Conservation (phyloP, 1,140 invertebrate species). For the Cyphomyrmex costatus region DNA sequence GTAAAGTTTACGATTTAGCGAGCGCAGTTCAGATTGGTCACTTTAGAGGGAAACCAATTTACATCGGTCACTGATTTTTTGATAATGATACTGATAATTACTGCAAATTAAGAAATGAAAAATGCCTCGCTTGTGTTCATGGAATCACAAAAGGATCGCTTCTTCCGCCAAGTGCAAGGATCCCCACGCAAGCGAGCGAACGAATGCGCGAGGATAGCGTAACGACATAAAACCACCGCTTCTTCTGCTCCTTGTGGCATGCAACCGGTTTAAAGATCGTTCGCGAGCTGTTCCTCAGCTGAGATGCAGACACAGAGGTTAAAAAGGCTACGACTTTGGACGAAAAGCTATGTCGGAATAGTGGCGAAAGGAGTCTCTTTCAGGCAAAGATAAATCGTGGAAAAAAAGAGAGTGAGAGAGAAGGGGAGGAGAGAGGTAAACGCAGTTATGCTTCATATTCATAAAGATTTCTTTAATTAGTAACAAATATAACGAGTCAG, state of each 20-base stretch:
- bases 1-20: slow-evolving; percentile 23
- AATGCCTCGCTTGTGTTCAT: neutral
- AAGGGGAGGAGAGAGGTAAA: neutral
- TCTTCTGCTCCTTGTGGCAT: slow-evolving; percentile 59
- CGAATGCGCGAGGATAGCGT: slow-evolving; percentile 40
- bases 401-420: neutral
- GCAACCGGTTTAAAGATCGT: slow-evolving; percentile 65
- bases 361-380: slow-evolving; percentile 48
- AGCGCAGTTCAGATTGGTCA: neutral
- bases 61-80: neutral
- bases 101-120: slow-evolving; percentile 8
- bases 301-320: slow-evolving; percentile 57
- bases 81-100: slow-evolving; percentile 13
- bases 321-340: slow-evolving; percentile 65
- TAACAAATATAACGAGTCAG: slow-evolving; percentile 18
- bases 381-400: slow-evolving; percentile 7
- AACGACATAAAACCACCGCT: slow-evolving; percentile 62
- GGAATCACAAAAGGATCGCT: neutral
- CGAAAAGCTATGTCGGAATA: slow-evolving; percentile 39
- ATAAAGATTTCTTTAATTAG: neutral
- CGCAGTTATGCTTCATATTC: slow-evolving; percentile 37
- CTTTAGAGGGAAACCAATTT: neutral
- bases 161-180: slow-evolving; percentile 44
- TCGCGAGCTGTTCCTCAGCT: slow-evolving; percentile 40
- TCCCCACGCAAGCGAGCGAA: neutral